Base-by-base conservation (phyloP, 2,888 invertebrate genomes). In the Ormyrus pomaceus region DNA sequence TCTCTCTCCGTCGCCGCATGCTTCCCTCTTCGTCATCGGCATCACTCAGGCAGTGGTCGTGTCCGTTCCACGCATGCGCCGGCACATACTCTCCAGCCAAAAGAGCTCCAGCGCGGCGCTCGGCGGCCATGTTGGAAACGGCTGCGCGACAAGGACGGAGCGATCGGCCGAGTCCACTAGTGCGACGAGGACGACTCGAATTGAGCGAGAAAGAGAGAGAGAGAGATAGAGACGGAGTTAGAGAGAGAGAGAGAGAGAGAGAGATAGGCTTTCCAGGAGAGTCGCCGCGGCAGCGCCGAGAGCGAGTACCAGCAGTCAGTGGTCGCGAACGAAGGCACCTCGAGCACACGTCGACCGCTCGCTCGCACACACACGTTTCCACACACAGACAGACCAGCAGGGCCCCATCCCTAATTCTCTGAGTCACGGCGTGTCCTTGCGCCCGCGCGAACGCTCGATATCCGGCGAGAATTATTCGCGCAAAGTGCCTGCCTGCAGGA, bases 121-220 rank as follows among this genome's bases (percentile, higher is more conserved):
- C 19, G 34, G 45, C 79, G 69, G 73, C 79, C 73, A 79, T 79
- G 51, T 78, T 78, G 76, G 34, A 61, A 76, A 65, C 48, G 56
- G 53, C 53, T 11, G 51, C 53, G 6, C 62, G 34, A 48, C 19
- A 69, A 13, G 48, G 70, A 66, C 53, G 19, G 70, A 71, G 19
- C 34, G 10, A 59, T 34, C 3, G 34, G 34, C 34, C 34, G 34
- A 19, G 13, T 66, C 65, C 7, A 66, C 51, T 56, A 7, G 34
- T 48, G 64, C 64, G 53, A 68, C 53, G 45, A 59, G 53, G 68
- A 75, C 7, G 9, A 48, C 59, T 50, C 56, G 45, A n/a, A 50
- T 53, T 46, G n/a, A 45, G 69, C 46, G 64, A 64, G 62, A 56
- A 65, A 77, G 64, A 64, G 55, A 50, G 65, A 65, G 45, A n/a